These are phyloP conservation scores for Chionoecetes opilio DNA, from an alignment of 1,140 invertebrate species.

Conservation along the genomic window DNA sequence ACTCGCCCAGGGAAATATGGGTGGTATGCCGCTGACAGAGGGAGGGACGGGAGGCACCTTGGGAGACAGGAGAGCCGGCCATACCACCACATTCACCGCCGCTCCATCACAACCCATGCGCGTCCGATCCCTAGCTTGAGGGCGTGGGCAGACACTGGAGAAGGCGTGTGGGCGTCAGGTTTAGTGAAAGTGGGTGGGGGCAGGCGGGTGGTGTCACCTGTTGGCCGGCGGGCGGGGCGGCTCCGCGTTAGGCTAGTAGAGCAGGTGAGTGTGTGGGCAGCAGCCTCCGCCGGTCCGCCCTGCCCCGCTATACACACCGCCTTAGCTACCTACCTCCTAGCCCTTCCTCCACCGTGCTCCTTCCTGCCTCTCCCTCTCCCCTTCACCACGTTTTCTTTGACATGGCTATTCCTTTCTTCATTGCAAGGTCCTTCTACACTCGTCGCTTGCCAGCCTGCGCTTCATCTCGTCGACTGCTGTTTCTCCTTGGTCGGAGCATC, in stretches of 20 bases:
- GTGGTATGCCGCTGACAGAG: neutral
- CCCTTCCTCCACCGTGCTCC: too few species aligned
- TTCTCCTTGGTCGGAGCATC: too few species aligned
- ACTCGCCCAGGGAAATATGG: neutral
- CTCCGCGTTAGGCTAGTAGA: slow-evolving; percentile 42
- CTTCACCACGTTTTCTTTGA: too few species aligned
- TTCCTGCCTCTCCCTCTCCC: too few species aligned
- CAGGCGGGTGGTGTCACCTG: slow-evolving; percentile 47
- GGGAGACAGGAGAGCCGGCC: neutral
- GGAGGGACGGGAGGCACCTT: neutral
- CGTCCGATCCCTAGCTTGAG: neutral
- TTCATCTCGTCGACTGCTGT: too few species aligned
- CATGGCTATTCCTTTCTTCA: too few species aligned
- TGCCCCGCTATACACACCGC: neutral
- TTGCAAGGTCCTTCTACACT: too few species aligned
- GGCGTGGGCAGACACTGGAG: slow-evolving; percentile 13
- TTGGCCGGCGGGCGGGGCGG: slow-evolving; percentile 54
- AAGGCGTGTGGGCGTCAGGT: slow-evolving; percentile 47
- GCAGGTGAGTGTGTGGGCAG: slow-evolving; percentile 63
- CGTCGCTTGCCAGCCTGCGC: too few species aligned
- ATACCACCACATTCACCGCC: neutral
- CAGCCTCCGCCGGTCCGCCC: neutral
- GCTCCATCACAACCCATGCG: neutral
- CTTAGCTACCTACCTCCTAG: too few species aligned
- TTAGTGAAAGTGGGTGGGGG: slow-evolving; percentile 63